phyloP scores from a whole-genome alignment of 2,113 vertebrate genomes.

The Scopus umbretta region DNA sequence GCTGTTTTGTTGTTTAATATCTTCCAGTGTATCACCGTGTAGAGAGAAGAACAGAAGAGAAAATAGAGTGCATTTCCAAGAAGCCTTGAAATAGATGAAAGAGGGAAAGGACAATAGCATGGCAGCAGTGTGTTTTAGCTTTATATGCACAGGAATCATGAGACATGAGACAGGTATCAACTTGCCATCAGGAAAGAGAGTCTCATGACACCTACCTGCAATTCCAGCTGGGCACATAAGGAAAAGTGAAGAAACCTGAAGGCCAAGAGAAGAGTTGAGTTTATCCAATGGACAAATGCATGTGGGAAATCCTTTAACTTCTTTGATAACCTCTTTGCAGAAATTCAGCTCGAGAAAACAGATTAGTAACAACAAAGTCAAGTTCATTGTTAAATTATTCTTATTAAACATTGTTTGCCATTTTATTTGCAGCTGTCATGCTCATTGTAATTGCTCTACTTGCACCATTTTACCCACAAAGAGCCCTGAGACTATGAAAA shows the following conservation, averaged over 20 bases:
- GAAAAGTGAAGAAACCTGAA: neutral
- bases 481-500: neutral
- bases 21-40: neutral
- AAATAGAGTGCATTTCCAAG: neutral
- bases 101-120: accelerated
- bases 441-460: neutral
- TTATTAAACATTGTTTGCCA: neutral
- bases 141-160: neutral
- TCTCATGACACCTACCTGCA: neutral
- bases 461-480: neutral
- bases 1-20: neutral
- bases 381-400: neutral
- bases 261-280: neutral
- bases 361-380: neutral
- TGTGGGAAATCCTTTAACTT: neutral
- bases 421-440: neutral
- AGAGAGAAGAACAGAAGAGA: neutral
- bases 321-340: neutral
- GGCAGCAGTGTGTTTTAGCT: neutral
- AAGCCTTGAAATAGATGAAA: neutral
- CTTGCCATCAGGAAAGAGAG: neutral
- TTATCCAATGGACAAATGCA: neutral
- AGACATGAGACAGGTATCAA: neutral
- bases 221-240: neutral
- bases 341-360: neutral